Base-by-base conservation (phyloP, 2,888 invertebrate species). In the Tineola bisselliella region DNA sequence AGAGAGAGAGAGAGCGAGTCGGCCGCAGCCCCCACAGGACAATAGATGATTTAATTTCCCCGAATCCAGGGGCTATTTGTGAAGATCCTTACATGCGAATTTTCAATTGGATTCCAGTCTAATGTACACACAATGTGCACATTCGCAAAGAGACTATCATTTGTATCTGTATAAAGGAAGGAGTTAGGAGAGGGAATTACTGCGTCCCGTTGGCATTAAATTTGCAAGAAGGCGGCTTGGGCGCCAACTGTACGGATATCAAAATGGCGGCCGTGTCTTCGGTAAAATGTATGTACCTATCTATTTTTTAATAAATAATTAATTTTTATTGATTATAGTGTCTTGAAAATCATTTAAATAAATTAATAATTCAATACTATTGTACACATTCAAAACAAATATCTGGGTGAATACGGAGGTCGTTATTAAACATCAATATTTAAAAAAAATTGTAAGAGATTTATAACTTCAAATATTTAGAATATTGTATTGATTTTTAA, bases 41-140 rank as follows among this genome's bases (percentile, higher is more conserved):
- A 62, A 62, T 62, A 60, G 60, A 61, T 62, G 62, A 62, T 62
- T 62, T 62, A 57, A 62, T 62, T 62, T 62, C 48, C 33, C 15
- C 25, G 44, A 31, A 38, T 60, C 60, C 57, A 11, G 31, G 19
- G 62, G 62, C 62, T 60, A 61, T 61, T 61, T 62, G 60, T 15
- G 56, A 54, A 60, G 60, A 60, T 62, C 43, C 60, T 44, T 15
- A 25, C 57, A 60, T 61, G 56, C 58, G 60, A 60, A 60, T 57
- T 57, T 60, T 60, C 62, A 57, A 62, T 62, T 62, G 57, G 58
- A 60, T 60, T 60, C 60, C 44, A 25, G 44, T 13, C 60, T 62
- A 62, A 62, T 62, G 56, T 56, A 62, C 59, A 59, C 60, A 62
- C 44, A 59, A 59, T 43, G 44, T 61, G 58, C 58, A n/a, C 44